Base-by-base conservation (phyloP, 1,140 invertebrate species). In the Hypothenemus hampei region DNA sequence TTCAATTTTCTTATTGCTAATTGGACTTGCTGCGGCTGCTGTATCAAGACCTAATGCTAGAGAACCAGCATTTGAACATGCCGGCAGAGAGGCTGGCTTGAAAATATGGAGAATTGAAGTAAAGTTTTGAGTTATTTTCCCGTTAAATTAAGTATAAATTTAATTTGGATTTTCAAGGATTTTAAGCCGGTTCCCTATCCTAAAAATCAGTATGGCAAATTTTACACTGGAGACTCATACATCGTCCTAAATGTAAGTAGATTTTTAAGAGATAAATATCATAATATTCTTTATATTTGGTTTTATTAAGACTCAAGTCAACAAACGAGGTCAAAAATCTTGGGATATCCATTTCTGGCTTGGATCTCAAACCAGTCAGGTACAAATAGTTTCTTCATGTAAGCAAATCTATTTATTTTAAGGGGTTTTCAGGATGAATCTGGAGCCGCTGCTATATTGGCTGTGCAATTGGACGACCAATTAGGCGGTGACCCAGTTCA, bases 341-440 rank as follows among this genome's bases (percentile, higher is more conserved):
- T 89, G 84, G 80, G 87, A 93, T 70, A 84, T 95, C 43, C 88
- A 93, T 71, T 95, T 91, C 71, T 95, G 91, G 91, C 79, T 94
- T 11, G 91, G 91, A 11, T 81, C 79, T 21, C 78, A 91, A 65
- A 89, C 89, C 0, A 80, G 83, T 10, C 85, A 87, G 74, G 82
- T 83, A 68, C n/a, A n/a, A n/a, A n/a, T n/a, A 36, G 48, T 46
- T 10, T 16, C n/a, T n/a, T n/a, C n/a, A n/a, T n/a, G n/a, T n/a
- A n/a, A n/a, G n/a, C n/a, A n/a, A n/a, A n/a, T n/a, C n/a, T n/a
- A n/a, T n/a, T n/a, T n/a, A n/a, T n/a, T n/a, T n/a, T n/a, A n/a
- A n/a, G n/a, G n/a, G n/a, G n/a, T n/a, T n/a, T n/a, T n/a, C 59
- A 85, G 72, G 91, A 94, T 76, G 91, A 94, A 72, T 78, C 85